A percentile compares a stretch with the other conserved stretches of the same genome.
Conservation (phyloP, 2,888 invertebrate genomes). For the Eupithecia inturbata region DNA sequence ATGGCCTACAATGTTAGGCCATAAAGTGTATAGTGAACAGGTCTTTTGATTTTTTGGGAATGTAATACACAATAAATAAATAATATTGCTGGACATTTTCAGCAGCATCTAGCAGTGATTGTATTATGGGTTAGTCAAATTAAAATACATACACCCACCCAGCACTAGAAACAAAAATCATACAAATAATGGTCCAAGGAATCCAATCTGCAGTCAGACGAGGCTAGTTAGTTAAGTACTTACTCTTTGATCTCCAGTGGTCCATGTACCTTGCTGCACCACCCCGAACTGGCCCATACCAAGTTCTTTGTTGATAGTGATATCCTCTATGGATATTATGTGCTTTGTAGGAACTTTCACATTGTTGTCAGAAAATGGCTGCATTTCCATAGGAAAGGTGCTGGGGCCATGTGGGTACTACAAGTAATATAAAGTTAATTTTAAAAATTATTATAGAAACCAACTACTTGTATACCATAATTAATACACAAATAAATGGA, state of each 20-base stretch:
- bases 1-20: background rate
- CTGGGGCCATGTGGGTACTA: slow-evolving; percentile 59
- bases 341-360: slow-evolving; percentile 92
- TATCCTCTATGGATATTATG: slow-evolving; percentile 94
- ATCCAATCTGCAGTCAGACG: background rate
- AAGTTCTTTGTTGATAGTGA: slow-evolving; percentile 96
- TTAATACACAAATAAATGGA: background rate
- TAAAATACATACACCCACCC: background rate
- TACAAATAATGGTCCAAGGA: background rate
- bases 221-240: slow-evolving; percentile 45
- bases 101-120: background rate
- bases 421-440: slow-evolving; percentile 35
- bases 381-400: slow-evolving; percentile 60
- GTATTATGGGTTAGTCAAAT: background rate
- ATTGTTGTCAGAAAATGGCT: slow-evolving; percentile 67
- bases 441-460: background rate
- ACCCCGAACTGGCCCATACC: slow-evolving; percentile 99
- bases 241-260: slow-evolving; percentile 95
- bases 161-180: background rate
- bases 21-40: background rate
- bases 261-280: slow-evolving; percentile 99
- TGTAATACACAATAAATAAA: background rate
- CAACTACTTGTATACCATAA: background rate
- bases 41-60: background rate
- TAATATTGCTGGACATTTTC: background rate